These are phyloP conservation scores for Phrynocephalus vlangalii DNA, from an alignment of 2,797 vertebrate genomes.

Conservation along the genomic window DNA sequence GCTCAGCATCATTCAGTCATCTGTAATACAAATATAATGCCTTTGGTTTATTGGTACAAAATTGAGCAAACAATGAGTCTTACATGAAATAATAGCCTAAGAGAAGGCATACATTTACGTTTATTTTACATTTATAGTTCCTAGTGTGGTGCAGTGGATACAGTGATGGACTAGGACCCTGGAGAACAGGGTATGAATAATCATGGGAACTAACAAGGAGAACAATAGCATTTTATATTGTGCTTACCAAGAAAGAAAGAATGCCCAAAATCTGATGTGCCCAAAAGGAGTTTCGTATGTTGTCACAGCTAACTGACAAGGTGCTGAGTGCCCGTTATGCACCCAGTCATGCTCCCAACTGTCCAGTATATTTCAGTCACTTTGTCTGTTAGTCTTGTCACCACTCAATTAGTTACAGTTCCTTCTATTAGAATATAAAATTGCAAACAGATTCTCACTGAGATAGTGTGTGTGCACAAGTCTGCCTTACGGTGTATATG, in stretches of 20 bases:
- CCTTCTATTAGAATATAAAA: too few relatives aligned
- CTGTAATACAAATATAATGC: neutral
- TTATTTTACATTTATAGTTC: neutral
- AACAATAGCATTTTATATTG: slow-evolving; percentile 1
- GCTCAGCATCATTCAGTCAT: neutral
- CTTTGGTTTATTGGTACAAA: neutral
- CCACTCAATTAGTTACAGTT: neutral
- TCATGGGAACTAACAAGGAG: too few relatives aligned
- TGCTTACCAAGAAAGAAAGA: neutral
- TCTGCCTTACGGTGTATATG: neutral
- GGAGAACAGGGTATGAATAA: too few relatives aligned
- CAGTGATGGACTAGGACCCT: too few relatives aligned
- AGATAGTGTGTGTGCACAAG: slow-evolving; percentile 24
- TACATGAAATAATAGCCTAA: slow-evolving; percentile 35
- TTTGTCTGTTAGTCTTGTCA: neutral
- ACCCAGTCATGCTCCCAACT: too few relatives aligned
- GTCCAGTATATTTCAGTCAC: too few relatives aligned
- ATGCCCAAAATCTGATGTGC: too few relatives aligned
- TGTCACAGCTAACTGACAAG: too few relatives aligned
- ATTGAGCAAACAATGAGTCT: slow-evolving; percentile 13
- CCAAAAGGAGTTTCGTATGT: too few relatives aligned
- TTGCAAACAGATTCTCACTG: too few relatives aligned
- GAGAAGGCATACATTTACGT: neutral
- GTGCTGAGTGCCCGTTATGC: too few relatives aligned
- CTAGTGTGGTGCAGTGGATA: too few relatives aligned